phyloP scores from a whole-genome alignment of 1,140 invertebrate species.

The Latrodectus geometricus region DNA sequence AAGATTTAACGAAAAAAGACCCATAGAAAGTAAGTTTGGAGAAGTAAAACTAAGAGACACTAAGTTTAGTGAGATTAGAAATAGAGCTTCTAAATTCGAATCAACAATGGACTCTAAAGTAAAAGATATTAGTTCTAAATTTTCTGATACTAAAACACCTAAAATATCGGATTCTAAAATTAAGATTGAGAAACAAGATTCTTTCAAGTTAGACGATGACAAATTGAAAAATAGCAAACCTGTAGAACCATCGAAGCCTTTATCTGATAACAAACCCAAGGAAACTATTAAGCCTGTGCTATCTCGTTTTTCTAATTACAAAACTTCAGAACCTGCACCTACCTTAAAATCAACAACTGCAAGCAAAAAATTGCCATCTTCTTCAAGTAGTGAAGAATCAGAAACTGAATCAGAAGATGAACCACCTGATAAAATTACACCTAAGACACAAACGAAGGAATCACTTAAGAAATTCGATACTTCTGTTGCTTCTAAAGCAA shows the following conservation, averaged over 20 bases:
- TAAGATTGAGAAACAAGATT: constrained; percentile 5
- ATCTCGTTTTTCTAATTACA: constrained; percentile 25
- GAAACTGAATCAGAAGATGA: constrained; percentile 39
- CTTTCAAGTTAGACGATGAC: background rate
- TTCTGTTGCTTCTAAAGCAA: background rate
- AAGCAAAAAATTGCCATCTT: background rate
- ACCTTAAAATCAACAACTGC: background rate
- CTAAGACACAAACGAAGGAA: constrained; percentile 7
- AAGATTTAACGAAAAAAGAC: constrained; percentile 41
- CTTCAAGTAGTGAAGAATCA: constrained; percentile 34
- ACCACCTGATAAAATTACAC: constrained; percentile 14
- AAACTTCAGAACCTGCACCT: background rate
- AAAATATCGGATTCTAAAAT: constrained; percentile 20
- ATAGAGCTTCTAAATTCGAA: constrained; percentile 43
- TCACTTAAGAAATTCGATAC: constrained; percentile 13
- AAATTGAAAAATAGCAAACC: constrained; percentile 24
- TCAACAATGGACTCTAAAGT: constrained; percentile 16
- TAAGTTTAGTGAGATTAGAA: constrained; percentile 53
- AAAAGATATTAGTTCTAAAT: background rate
- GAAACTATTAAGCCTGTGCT: constrained; percentile 42
- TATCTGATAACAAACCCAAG: constrained; percentile 3
- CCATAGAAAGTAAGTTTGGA: constrained; percentile 39
- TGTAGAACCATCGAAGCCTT: background rate
- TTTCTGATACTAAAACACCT: constrained; percentile 5
- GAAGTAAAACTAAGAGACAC: constrained; percentile 43